Percentiles rank a stretch among this genome's conserved stretches.
Conservation (phyloP, 35 echinoderm and acorn worm genomes). For the Stichopus chloronotus region DNA sequence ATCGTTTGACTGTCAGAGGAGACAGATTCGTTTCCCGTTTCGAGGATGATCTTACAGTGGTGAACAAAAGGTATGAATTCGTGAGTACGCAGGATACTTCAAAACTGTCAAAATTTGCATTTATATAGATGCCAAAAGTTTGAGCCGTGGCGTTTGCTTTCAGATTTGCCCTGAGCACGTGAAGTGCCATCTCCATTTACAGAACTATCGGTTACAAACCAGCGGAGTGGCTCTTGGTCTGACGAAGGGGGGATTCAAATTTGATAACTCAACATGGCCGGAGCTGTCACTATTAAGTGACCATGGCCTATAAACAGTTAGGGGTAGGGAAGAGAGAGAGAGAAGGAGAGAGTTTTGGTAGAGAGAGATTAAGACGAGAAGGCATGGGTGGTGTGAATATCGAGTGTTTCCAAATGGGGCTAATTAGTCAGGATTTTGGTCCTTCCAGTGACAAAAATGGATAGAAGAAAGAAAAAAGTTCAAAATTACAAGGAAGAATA, state of each 20-base stretch:
- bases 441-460: neutral
- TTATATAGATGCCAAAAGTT: constrained; percentile 59
- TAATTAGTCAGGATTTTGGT: constrained; percentile 33
- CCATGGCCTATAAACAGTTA: constrained; percentile 58
- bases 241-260: constrained; percentile 40
- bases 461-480: neutral
- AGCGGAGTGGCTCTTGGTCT: constrained; percentile 37
- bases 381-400: constrained; percentile 7
- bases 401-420: constrained; percentile 42
- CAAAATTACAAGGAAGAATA: neutral
- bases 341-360: neutral
- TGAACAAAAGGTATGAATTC: constrained; percentile 60
- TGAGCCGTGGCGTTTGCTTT: constrained; percentile 54
- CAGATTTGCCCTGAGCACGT: constrained; percentile 64
- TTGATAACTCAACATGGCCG: constrained; percentile 49
- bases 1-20: constrained; percentile 58
- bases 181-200: constrained; percentile 55
- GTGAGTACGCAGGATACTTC: constrained; percentile 55
- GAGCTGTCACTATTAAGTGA: constrained; percentile 58
- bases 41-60: constrained; percentile 53
- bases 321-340: neutral
- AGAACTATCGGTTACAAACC: constrained; percentile 46
- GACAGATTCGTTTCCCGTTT: constrained; percentile 28
- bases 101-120: constrained; percentile 63
- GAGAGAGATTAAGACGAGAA: neutral